Percentiles rank a stretch among this genome's conserved stretches.
phyloP scores from a whole-genome alignment of 2,888 invertebrate species.

The Spicauda simplicius region DNA sequence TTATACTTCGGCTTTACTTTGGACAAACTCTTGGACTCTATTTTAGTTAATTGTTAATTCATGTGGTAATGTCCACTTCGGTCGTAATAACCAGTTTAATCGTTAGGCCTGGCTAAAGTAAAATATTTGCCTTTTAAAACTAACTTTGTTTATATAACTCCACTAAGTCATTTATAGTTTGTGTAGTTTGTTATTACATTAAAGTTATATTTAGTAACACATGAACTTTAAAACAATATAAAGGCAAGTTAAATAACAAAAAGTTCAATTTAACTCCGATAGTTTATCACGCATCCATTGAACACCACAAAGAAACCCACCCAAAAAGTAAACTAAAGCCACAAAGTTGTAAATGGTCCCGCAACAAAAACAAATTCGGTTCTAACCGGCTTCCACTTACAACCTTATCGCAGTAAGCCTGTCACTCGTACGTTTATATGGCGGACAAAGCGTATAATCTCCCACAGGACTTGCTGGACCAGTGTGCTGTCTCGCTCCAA shows the following conservation, averaged over 20 bases:
- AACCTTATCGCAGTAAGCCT: slow-evolving; percentile 30
- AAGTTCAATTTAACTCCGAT: not conserved
- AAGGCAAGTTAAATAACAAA: not conserved
- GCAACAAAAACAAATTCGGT: slow-evolving; percentile 31
- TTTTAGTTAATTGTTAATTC: too few species aligned
- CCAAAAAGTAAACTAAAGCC: slow-evolving; percentile 22
- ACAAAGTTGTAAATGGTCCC: slow-evolving; percentile 27
- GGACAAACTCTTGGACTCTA: too few species aligned
- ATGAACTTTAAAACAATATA: not conserved
- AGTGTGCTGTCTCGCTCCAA: slow-evolving; percentile 18
- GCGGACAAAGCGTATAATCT: slow-evolving; percentile 27
- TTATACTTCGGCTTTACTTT: too few species aligned
- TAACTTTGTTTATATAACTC: too few species aligned
- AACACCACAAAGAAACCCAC: slow-evolving; percentile 8
- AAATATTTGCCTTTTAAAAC: too few species aligned
- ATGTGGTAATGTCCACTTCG: too few species aligned
- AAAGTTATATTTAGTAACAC: not conserved
- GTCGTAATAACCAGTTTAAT: too few species aligned
- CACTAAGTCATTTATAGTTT: too few species aligned
- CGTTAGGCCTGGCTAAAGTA: too few species aligned
- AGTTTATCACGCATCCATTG: slow-evolving; percentile 16
- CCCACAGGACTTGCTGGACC: slow-evolving; percentile 32
- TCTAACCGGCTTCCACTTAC: slow-evolving; percentile 29
- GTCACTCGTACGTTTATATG: slow-evolving; percentile 33
- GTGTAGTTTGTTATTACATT: not conserved